Base-by-base conservation (phyloP, 2,888 invertebrate species). In the Tinea pellionella region DNA sequence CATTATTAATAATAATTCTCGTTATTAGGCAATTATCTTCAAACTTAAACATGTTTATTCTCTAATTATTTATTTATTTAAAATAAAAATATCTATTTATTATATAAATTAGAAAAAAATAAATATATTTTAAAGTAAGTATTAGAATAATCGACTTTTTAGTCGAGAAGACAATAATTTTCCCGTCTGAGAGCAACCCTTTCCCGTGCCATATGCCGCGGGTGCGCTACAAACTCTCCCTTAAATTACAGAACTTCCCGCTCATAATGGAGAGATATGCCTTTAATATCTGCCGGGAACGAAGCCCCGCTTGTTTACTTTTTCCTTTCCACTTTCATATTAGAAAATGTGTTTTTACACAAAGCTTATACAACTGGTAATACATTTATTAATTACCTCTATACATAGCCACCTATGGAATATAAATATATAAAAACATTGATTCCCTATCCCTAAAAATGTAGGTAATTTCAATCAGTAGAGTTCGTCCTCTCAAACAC, bases 231-330 rank as follows among this genome's bases (percentile, higher is more conserved):
- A 66, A 71, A 70, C 73, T 69, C 74, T 73, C 86, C 86, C 84
- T 87, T 86, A 87, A 86, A 85, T 87, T 83, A 86, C 84, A 76
- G 76, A 87, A 85, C 78, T 86, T 84, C 83, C 77, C 80, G 82
- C 85, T 85, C 86, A 86, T 87, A 87, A 86, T 87, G 81, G 84
- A 86, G 85, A 85, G 85, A 86, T 86, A 86, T 85, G 85, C 84
- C 84, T 87, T 87, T 87, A 87, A 87, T 87, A 86, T 87, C 85
- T 81, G 84, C 81, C 80, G 77, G 80, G 74, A 78, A 78, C 78
- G 76, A 78, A 77, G 72, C 71, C 32, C 41, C 71, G 72, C 78
- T 74, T 82, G 81, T 85, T 84, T 83, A 78, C 83, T 84, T 85
- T 86, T 86, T 86, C 77, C 79, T 68, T 71, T 59, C 53, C 53